A percentile compares a stretch with the other conserved stretches of the same genome.
Evolutionary conservation across 2,113 vertebrate genomes (phyloP).

Genomic region (Corvus hawaiiensis): DNA sequence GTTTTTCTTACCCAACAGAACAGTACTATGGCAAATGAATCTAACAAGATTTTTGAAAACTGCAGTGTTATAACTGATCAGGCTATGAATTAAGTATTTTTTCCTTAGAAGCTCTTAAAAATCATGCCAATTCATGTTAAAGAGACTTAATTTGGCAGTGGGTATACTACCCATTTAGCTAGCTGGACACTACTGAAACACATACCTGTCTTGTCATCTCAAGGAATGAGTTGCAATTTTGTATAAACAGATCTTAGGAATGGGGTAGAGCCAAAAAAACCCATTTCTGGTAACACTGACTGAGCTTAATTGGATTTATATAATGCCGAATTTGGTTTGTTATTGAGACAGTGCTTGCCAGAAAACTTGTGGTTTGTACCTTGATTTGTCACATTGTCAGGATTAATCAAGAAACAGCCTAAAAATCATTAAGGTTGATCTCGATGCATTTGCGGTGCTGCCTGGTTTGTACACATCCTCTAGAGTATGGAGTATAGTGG

Average conservation of each 20-base stretch:
- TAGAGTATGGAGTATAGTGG: background rate
- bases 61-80: background rate
- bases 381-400: background rate
- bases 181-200: background rate
- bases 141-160: background rate
- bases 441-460: background rate
- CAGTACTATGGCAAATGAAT: background rate
- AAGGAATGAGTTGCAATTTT: background rate
- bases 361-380: background rate
- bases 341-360: background rate
- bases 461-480: background rate
- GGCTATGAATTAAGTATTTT: background rate
- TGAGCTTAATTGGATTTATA: background rate
- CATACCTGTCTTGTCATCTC: background rate
- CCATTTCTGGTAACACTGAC: background rate
- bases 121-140: background rate
- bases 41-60: background rate
- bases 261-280: background rate
- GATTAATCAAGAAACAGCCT: background rate
- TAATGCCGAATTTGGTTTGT: background rate
- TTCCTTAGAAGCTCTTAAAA: background rate
- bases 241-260: background rate
- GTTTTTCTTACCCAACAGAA: background rate
- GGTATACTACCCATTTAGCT: background rate
- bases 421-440: background rate